Evolutionary conservation across 2,113 vertebrate genomes (phyloP).

Genomic region (Sula dactylatra): DNA sequence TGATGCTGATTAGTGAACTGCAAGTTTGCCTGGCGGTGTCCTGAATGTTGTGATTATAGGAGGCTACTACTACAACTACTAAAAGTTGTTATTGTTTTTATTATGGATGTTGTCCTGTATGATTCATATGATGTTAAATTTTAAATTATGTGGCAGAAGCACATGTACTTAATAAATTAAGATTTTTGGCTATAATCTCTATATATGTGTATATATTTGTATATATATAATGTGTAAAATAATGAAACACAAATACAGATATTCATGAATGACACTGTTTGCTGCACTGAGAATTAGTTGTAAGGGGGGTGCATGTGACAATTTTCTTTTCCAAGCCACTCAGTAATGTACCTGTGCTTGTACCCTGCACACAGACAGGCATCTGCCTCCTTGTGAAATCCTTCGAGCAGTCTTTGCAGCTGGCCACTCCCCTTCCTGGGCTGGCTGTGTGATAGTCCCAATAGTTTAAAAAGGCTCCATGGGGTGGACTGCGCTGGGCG

Average conservation of each 20-base stretch:
- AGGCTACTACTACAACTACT: neutral
- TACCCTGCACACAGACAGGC: neutral
- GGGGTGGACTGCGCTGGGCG: neutral
- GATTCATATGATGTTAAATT: neutral
- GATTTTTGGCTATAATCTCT: neutral
- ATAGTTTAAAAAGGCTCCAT: neutral
- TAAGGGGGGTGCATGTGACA: neutral
- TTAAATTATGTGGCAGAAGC: neutral
- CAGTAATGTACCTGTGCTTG: neutral
- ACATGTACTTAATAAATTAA: neutral
- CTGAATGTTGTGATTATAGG: neutral
- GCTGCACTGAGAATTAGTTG: neutral
- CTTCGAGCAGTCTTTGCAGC: too few species aligned
- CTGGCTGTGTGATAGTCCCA: neutral
- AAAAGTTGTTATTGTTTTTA: neutral
- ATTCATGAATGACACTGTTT: neutral
- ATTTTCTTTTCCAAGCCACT: neutral
- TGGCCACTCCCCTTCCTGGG: conserved; percentile 50
- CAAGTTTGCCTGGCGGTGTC: neutral
- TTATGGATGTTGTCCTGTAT: neutral
- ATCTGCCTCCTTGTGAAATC: neutral
- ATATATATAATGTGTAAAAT: neutral
- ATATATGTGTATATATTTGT: neutral
- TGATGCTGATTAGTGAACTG: neutral
- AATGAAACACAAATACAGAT: neutral